Base-by-base conservation (phyloP, 2,113 vertebrate genomes). In the Prinia subflava region DNA sequence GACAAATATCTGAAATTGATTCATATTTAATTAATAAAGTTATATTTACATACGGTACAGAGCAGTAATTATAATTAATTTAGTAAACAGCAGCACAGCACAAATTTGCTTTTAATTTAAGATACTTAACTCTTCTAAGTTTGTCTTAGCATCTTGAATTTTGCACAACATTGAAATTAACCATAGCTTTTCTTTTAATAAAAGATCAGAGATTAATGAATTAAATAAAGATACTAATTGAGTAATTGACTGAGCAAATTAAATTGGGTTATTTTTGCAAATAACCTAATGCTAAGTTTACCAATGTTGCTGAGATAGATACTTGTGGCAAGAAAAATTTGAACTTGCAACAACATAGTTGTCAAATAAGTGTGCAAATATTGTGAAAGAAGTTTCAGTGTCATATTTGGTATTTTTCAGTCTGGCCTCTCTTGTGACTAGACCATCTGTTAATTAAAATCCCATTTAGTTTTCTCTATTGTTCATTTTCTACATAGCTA, bases 181-280 rank as follows among this genome's bases (percentile, higher is more conserved):
- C 39, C 39, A 52, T 75, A 64, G 15, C 31, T 87, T 94, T 87
- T 39, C n/a, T 92, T 90, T 81, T 39, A 71, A 94, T 53, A 5
- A 84, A 95, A 8, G 57, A 60, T 30, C 49, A 80, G 31, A 68
- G 15, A 57, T 41, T 70, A 83, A 92, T 79, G 8, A 89, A 85
- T 69, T 67, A 81, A 84, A 91, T 85, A 39, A 82, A 88, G 4
- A 74, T 68, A 44, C 17, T 50, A 88, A 91, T 37, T 87, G 60
- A 89, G 56, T 89, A 95, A 75, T 62, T 95, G 69, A 90, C 39
- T 83, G 50, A 89, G 27, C 21, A 93, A 92, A 96, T 87, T 81
- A 75, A 79, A 65, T 82, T 63, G 9, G 6, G 39, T 73, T 81
- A 83, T 74, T 86, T 31, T 69, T 89, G 20, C 57, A 96, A 88